phyloP scores from a whole-genome alignment of 1,140 invertebrate species.

The Drosophila bocki region DNA sequence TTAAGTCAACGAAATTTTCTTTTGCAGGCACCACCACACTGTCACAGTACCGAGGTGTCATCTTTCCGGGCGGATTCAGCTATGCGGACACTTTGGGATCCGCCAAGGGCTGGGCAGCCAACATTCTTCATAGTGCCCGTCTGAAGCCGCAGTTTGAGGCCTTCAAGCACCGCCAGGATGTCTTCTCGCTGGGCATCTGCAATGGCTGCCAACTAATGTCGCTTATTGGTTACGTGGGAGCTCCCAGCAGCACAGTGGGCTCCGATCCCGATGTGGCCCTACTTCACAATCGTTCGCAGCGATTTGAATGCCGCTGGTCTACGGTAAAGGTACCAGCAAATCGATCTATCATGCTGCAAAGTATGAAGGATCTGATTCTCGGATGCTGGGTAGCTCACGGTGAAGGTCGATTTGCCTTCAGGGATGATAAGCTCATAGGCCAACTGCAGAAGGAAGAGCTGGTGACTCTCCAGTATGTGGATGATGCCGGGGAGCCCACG shows the following conservation, averaged over 20 bases:
- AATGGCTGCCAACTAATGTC: conserved; percentile 99
- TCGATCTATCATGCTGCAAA: conserved; percentile 93
- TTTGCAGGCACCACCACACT: conserved; percentile 87
- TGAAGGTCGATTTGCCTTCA: conserved; percentile 92
- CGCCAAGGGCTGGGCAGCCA: conserved; percentile 98
- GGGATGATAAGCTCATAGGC: conserved; percentile 86
- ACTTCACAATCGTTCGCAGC: conserved; percentile 93
- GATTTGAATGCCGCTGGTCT: conserved; percentile 96
- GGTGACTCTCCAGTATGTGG: conserved; percentile 92
- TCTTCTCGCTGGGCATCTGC: conserved; percentile 98
- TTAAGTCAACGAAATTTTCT: neutral
- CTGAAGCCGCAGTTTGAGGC: conserved; percentile 89
- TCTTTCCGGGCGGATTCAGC: conserved; percentile 99
- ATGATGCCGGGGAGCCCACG: conserved; percentile 92
- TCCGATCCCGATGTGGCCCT: conserved; percentile 89
- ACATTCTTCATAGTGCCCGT: conserved; percentile 91
- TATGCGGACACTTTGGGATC: conserved; percentile 99
- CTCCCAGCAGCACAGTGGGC: conserved; percentile 8
- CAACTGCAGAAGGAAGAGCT: conserved; percentile 88
- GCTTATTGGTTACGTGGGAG: conserved; percentile 92
- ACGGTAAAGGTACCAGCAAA: conserved; percentile 90
- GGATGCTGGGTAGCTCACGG: conserved; percentile 99
- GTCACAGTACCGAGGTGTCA: conserved; percentile 93
- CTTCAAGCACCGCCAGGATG: conserved; percentile 91
- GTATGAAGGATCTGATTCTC: conserved; percentile 93